Percentiles rank a stretch among this genome's conserved stretches.
These are phyloP conservation scores for Drosophila obscura DNA, from an alignment of 1,140 invertebrate species.

Conservation along the genomic window DNA sequence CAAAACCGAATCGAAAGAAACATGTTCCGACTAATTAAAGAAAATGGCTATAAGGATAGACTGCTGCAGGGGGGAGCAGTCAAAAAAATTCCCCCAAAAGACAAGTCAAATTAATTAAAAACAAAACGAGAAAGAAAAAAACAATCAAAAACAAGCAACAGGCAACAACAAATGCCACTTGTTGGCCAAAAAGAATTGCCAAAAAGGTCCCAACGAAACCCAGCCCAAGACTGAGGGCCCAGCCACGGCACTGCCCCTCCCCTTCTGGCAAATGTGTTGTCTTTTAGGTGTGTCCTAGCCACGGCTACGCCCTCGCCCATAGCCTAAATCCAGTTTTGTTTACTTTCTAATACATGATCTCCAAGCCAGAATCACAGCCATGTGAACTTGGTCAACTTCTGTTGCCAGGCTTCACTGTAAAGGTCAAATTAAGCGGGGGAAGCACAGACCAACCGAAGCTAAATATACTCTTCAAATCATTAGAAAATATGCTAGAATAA, in stretches of 20 bases:
- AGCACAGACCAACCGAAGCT: background rate
- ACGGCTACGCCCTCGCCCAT: conserved; percentile 27
- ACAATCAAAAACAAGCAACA: conserved; percentile 36
- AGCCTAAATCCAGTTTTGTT: conserved; percentile 39
- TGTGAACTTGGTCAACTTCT: conserved; percentile 70
- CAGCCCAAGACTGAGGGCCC: conserved; percentile 54
- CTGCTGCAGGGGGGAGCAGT: background rate
- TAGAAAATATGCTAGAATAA: too few relatives aligned
- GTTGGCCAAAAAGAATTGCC: conserved; percentile 41
- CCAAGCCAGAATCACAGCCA: conserved; percentile 52
- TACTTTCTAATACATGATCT: conserved; percentile 77
- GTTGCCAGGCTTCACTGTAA: conserved; percentile 38
- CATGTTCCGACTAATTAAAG: conserved; percentile 61
- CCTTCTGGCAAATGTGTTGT: conserved; percentile 7
- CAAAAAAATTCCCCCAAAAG: conserved; percentile 21
- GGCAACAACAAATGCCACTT: conserved; percentile 65
- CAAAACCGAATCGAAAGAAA: conserved; percentile 46
- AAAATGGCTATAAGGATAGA: conserved; percentile 40
- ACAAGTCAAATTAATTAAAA: conserved; percentile 66
- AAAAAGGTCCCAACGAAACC: conserved; percentile 42
- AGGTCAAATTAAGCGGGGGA: conserved; percentile 49
- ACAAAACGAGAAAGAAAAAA: conserved; percentile 26
- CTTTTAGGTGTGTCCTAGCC: conserved; percentile 55
- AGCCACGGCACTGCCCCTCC: background rate
- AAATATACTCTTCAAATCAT: background rate